phyloP scores from a whole-genome alignment of 1,140 invertebrate genomes.

The Berghia stephanieae region DNA sequence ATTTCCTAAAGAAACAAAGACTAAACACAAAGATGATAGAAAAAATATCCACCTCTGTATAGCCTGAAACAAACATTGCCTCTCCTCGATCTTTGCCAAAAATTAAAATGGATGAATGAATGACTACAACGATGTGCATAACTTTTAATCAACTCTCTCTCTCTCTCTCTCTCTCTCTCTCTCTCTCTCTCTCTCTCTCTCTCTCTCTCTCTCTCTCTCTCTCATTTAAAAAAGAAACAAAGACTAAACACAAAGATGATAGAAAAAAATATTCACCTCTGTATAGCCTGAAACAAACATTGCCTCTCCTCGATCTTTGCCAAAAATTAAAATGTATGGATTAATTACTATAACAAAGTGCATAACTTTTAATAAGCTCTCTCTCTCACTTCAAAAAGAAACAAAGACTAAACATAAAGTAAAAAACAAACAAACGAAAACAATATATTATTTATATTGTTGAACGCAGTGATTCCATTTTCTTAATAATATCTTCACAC shows the following conservation, averaged over 20 bases:
- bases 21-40: too few species aligned
- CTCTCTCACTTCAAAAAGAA: neutral
- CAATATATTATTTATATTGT: constrained; percentile 37
- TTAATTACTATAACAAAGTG: neutral
- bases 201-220: constrained; percentile 17
- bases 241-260: too few species aligned
- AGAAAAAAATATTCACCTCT: neutral
- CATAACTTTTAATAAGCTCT: neutral
- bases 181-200: constrained; percentile 36
- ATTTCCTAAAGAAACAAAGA: too few species aligned
- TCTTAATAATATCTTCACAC: constrained; percentile 75
- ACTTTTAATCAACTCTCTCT: too few species aligned
- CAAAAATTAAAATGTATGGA: neutral
- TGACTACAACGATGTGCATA: too few species aligned
- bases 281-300: neutral
- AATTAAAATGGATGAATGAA: too few species aligned
- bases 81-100: too few species aligned
- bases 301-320: neutral
- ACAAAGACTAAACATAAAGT: too few species aligned
- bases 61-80: too few species aligned
- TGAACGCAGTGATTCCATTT: constrained; percentile 71
- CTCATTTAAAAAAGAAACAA: too few species aligned
- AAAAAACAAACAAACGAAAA: neutral
- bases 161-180: constrained; percentile 37
- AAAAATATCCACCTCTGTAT: neutral